A percentile compares a stretch with the other conserved stretches of the same genome.
These are phyloP conservation scores for Homarus gammarus DNA, from an alignment of 2,888 invertebrate genomes.

Conservation along the genomic window DNA sequence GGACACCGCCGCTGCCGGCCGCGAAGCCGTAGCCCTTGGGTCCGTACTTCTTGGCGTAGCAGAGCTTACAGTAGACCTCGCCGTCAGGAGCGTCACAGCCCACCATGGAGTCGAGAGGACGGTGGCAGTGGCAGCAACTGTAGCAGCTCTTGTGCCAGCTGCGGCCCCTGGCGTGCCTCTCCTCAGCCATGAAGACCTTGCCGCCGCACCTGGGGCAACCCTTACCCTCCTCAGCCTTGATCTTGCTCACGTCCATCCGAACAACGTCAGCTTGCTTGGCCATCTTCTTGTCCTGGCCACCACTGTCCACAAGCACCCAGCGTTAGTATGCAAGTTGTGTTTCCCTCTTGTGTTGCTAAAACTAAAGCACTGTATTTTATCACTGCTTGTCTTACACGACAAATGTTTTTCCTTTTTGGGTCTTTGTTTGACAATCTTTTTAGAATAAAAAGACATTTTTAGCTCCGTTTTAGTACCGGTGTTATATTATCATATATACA, in stretches of 20 bases:
- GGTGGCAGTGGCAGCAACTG: constrained; percentile 94
- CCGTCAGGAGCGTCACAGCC: constrained; percentile 96
- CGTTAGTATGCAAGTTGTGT: too few species aligned
- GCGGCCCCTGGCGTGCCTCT: constrained; percentile 93
- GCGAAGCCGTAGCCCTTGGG: constrained; percentile 99
- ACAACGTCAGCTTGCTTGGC: constrained; percentile 37
- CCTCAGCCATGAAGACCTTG: constrained; percentile 93
- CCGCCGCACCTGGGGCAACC: constrained; percentile 94
- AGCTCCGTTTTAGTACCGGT: too few species aligned
- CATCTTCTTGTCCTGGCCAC: not conserved
- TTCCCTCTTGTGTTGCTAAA: too few species aligned
- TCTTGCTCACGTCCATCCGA: constrained; percentile 62
- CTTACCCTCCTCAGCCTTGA: constrained; percentile 87
- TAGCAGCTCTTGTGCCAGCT: constrained; percentile 97
- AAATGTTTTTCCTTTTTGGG: too few species aligned
- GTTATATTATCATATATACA: too few species aligned
- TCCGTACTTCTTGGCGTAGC: constrained; percentile 98
- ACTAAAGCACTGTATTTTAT: too few species aligned
- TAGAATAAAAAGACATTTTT: too few species aligned
- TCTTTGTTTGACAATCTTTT: too few species aligned
- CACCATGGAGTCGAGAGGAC: constrained; percentile 96
- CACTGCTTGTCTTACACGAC: too few species aligned
- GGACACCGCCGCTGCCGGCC: constrained; percentile 84
- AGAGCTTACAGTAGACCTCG: constrained; percentile 94
- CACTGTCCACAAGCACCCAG: not conserved